A percentile compares a stretch with the other conserved stretches of the same genome.
Evolutionary conservation across 2,113 vertebrate genomes (phyloP).

Genomic region (Orientallactaga bullata): DNA sequence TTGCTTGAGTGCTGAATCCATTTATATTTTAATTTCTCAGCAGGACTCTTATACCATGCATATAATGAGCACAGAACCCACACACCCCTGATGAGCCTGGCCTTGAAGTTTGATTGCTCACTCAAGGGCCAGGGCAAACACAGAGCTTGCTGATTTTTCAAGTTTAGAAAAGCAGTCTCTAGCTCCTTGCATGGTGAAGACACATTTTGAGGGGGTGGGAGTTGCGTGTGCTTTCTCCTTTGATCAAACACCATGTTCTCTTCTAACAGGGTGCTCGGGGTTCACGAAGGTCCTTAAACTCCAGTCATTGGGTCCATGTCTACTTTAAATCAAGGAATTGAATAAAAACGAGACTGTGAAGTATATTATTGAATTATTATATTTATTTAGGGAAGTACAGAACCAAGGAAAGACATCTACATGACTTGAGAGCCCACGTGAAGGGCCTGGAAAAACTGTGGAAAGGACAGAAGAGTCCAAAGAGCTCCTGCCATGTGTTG

Average conservation of each 20-base stretch:
- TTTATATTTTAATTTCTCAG: constrained; percentile 42
- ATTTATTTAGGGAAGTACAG: no score
- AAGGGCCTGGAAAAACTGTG: no score
- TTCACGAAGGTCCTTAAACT: no score
- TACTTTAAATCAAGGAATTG: no score
- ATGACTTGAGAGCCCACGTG: no score
- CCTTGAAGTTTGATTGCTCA: not conserved
- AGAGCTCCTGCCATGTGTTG: no score
- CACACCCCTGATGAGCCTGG: not conserved
- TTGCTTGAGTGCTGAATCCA: constrained; percentile 12
- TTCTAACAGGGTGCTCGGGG: no score
- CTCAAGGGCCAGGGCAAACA: not conserved
- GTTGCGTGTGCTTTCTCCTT: not conserved
- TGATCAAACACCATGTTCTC: not conserved
- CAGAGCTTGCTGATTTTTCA: not conserved
- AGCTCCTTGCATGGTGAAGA: not conserved
- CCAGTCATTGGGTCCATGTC: no score
- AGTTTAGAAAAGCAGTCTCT: not conserved
- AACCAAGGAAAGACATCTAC: no score
- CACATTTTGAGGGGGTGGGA: not conserved
- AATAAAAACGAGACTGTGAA: no score
- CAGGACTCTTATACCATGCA: not conserved
- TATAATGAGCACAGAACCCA: not conserved
- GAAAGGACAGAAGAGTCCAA: no score
- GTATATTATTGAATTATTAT: no score